Evolutionary conservation across 2,888 invertebrate genomes (phyloP), one percentile per base, ranked within the genome.

Genomic region (Teleiodes luculella): DNA sequence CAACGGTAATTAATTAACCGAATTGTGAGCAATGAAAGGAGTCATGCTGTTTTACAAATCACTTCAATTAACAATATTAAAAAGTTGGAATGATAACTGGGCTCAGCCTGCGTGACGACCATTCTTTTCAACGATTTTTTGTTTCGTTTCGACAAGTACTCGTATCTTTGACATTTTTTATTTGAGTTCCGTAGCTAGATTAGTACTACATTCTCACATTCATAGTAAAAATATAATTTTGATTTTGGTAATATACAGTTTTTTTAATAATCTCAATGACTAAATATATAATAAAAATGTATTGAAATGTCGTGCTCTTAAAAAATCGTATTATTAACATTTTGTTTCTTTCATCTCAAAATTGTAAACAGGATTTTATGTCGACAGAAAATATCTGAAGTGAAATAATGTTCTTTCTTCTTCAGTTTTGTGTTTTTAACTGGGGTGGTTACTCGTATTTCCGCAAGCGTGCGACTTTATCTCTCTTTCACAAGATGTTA

Each of bases 41-140:
- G 84, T 86, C 88, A 79, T 83, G 89, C 89, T 89, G 89, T 87
- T 88, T 87, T 86, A 89, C 89, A 89, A 89, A 89, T 89, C 87
- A 86, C 86, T 87, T 85, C 88, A 89, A 88, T 89, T 88, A 89
- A 86, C 85, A 75, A 86, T 86, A 88, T 89, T 86, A 88, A 89
- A 88, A 88, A 87, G 82, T 81, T 78, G 68, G 75, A 75, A 80
- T 81, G 80, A 85, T 86, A 83, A 82, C 83, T 68, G 78, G 67
- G 72, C 66, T 65, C 70, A 67, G 72, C 68, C 76, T 71, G 80
- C 82, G 80, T 83, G 84, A 78, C 81, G 78, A 70, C 61, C 39
- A 37, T 61, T 59, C 62, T 64, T 65, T 70, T 48, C 64, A 62
- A 62, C 65, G 63, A 63, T 66, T 67, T 68, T 67, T 66, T 65